phyloP scores from a whole-genome alignment of 2,888 invertebrate species.

The Tetragnatha montana region DNA sequence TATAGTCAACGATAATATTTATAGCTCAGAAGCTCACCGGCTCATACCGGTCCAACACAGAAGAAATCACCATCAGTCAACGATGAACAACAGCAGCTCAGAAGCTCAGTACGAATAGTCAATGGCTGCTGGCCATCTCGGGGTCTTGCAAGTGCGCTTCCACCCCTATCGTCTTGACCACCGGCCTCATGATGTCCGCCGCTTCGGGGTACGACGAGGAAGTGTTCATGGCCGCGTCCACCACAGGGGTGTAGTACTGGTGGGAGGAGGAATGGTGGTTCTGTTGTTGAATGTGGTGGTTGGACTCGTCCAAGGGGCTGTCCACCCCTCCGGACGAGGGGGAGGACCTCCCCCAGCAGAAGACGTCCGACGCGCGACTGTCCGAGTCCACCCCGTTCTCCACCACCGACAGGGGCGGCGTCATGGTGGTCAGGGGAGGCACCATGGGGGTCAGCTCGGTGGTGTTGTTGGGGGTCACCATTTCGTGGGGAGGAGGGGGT shows the following conservation, averaged over 20 bases:
- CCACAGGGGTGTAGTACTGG: slow-evolving; percentile 24
- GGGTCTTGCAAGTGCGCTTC: slow-evolving; percentile 45
- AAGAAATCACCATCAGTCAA: too few relatives aligned
- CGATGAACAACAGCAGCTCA: slow-evolving; percentile 19
- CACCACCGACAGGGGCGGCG: slow-evolving; percentile 62
- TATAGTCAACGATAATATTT: too few relatives aligned
- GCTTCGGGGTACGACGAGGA: slow-evolving; percentile 60
- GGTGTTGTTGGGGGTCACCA: neutral
- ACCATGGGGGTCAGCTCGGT: slow-evolving; percentile 30
- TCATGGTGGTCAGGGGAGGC: slow-evolving; percentile 60
- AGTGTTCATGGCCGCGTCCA: slow-evolving; percentile 60
- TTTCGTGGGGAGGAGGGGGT: slow-evolving; percentile 15
- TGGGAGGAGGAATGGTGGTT: slow-evolving; percentile 48
- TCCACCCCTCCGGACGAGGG: slow-evolving; percentile 61
- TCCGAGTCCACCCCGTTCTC: slow-evolving; percentile 65
- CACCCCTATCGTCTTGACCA: slow-evolving; percentile 48
- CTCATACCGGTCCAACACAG: too few relatives aligned
- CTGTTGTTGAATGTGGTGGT: slow-evolving; percentile 35
- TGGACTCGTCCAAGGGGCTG: slow-evolving; percentile 54
- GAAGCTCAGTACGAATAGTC: slow-evolving; percentile 65
- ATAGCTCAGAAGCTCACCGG: too few relatives aligned
- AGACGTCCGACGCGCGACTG: slow-evolving; percentile 67
- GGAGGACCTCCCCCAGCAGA: slow-evolving; percentile 67
- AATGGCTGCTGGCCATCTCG: slow-evolving; percentile 51
- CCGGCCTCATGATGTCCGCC: slow-evolving; percentile 56